Base-by-base conservation (phyloP, 2,888 invertebrate species). In the Microctonus hyperodae region DNA sequence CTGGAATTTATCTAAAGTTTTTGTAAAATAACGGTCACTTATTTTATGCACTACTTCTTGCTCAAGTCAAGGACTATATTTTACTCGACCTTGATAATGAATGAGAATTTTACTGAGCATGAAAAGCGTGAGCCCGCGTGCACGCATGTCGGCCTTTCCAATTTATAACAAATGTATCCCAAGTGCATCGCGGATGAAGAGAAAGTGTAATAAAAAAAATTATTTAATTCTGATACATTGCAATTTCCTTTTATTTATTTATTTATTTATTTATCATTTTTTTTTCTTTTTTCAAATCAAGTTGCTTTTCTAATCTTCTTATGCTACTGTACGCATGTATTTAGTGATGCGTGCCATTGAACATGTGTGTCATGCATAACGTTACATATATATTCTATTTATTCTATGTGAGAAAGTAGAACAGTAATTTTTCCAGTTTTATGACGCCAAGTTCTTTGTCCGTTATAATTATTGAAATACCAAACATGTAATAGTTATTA, bases 321-420 rank as follows among this genome's bases (percentile, higher is more conserved):
- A 50, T 58, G n/a, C 35, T 3, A 20, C 16, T 11, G 13, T 59
- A 51, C 35, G 50, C 57, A 57, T 31, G 28, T 28, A 70, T 65
- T 68, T 61, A 69, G 68, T 72, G 71, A 71, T 67, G 69, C 72
- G 72, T 71, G 71, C 69, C 72, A 71, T 72, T 68, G 74, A 73
- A 66, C 75, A 76, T 77, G 72, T 77, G 65, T 77, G 77, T 75
- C 77, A 74, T 73, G 72, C 73, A 72, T 75, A 76, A 76, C 75
- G 72, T 71, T 66, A 62, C 67, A 69, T 66, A 57, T 70, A 44
- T n/a, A 44, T 44, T 44, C 44, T 20, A 44, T 44, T 16, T 44
- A 44, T 44, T 44, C 16, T 20, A 4, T 73, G 67, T 55, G 53
- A 75, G 74, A 77, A 77, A 77, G 77, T 76, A 73, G 76, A 75